Base-by-base conservation (phyloP, 2,113 vertebrate species). In the Semicossyphus pulcher region DNA sequence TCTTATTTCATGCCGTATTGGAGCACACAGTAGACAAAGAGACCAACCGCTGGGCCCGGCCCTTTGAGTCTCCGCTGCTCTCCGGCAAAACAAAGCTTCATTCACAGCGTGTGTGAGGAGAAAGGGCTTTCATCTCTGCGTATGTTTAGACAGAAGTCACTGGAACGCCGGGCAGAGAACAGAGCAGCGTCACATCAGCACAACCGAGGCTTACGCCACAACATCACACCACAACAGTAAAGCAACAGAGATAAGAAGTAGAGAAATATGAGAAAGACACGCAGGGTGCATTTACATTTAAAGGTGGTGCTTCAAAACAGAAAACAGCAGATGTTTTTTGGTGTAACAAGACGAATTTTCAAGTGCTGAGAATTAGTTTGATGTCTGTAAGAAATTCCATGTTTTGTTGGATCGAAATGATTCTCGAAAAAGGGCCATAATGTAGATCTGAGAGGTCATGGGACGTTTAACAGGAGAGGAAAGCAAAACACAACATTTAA, bases 61-160 rank as follows among this genome's bases (percentile, higher is more conserved):
- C 54, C 83, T 90, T 86, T 87, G 88, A 91, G 80, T 71, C 75
- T 80, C 71, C n/a, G 53, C 64, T 57, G 58, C 72, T 75, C 68
- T 72, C 69, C 83, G 42, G 81, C 72, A 77, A 79, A 88, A 91
- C 91, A 91, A 90, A 90, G 90, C 85, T 66, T 68, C 86, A 61
- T 88, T 91, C 84, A 86, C 77, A 80, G 71, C 45, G 71, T 77
- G 72, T 58, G 81, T 49, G 70, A 76, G 79, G 81, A 92, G 86
- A 90, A 71, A 83, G 79, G 60, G 42, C 91, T 91, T 91, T 91
- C 88, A 91, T 92, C 83, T 88, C 70, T 58, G 81, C 28, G 76
- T 80, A 69, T 90, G 91, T 90, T 89, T 90, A 74, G 69, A 90
- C 84, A 86, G 83, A 84, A 86, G 80, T 83, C 76, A 61, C 54